A percentile compares a stretch with the other conserved stretches of the same genome.
phyloP scores from a whole-genome alignment of 2,113 vertebrate genomes.

The Myiagra hebetior region DNA sequence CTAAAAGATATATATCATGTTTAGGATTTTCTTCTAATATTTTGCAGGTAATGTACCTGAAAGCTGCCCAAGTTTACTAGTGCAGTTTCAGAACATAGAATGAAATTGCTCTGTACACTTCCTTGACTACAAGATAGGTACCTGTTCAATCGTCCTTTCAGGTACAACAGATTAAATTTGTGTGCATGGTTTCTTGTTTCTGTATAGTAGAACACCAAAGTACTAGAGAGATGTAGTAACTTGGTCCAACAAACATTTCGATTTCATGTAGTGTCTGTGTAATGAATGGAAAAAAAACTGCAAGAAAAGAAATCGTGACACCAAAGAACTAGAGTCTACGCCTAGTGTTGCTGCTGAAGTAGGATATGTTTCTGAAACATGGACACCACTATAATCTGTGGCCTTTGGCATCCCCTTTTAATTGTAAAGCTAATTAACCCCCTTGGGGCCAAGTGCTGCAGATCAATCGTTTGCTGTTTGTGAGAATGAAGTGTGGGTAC shows the following conservation, averaged over 20 bases:
- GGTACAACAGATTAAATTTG: slow-evolving; percentile 53
- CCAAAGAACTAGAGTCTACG: slow-evolving; percentile 62
- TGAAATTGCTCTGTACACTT: slow-evolving; percentile 47
- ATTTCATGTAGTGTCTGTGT: slow-evolving; percentile 63
- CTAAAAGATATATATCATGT: slow-evolving; percentile 54
- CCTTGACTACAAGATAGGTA: slow-evolving; percentile 31
- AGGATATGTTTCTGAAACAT: background rate
- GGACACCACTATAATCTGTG: background rate
- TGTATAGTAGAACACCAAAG: slow-evolving; percentile 53
- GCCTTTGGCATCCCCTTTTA: background rate
- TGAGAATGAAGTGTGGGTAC: background rate
- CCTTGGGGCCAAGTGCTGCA: background rate
- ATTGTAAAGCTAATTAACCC: background rate
- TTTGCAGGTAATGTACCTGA: slow-evolving; percentile 46
- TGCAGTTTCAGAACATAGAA: slow-evolving; percentile 31
- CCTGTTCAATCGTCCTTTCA: slow-evolving; percentile 30
- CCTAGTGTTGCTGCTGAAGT: slow-evolving; percentile 43
- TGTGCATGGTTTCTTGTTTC: slow-evolving; percentile 63
- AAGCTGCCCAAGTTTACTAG: slow-evolving; percentile 51
- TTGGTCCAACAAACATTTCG: slow-evolving; percentile 63
- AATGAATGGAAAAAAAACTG: slow-evolving; percentile 41
- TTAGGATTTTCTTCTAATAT: slow-evolving; percentile 54
- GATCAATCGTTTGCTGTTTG: background rate
- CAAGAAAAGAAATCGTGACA: slow-evolving; percentile 64
- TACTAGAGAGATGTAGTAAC: slow-evolving; percentile 56